phyloP scores from a whole-genome alignment of 1,140 invertebrate genomes.

The Berghia stephanieae region DNA sequence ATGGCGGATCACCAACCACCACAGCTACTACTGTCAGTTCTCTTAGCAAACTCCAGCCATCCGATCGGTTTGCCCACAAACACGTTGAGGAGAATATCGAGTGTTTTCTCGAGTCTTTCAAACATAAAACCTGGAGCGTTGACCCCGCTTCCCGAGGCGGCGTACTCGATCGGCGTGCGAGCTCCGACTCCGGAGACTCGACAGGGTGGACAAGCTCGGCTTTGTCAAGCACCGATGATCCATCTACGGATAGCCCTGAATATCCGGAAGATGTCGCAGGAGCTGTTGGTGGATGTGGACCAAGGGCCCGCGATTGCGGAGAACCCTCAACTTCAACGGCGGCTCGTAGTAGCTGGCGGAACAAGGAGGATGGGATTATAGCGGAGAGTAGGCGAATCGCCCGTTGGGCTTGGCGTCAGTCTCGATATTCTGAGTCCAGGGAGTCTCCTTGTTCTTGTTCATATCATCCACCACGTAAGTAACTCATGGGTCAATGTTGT shows the following conservation, averaged over 20 bases:
- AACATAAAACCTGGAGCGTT: slow-evolving; percentile 41
- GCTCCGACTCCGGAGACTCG: slow-evolving; percentile 42
- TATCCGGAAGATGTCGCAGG: neutral
- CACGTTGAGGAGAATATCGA: slow-evolving; percentile 50
- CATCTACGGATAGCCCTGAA: slow-evolving; percentile 47
- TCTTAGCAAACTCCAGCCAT: too few relatives aligned
- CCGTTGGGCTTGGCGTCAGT: slow-evolving; percentile 36
- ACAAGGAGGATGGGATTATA: slow-evolving; percentile 37
- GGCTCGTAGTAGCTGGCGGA: too few relatives aligned
- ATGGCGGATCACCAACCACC: too few relatives aligned
- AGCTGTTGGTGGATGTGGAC: slow-evolving; percentile 15
- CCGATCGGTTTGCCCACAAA: slow-evolving; percentile 37
- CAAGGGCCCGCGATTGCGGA: too few relatives aligned
- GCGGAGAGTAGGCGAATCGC: slow-evolving; percentile 42
- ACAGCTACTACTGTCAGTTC: neutral
- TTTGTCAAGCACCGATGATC: slow-evolving; percentile 37
- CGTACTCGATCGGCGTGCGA: slow-evolving; percentile 39
- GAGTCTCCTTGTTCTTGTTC: slow-evolving; percentile 27
- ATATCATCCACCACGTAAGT: slow-evolving; percentile 26
- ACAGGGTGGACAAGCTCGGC: slow-evolving; percentile 41
- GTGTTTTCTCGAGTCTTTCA: slow-evolving; percentile 52
- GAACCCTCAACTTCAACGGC: too few relatives aligned
- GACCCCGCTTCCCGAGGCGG: slow-evolving; percentile 29
- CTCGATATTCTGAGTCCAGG: slow-evolving; percentile 17
- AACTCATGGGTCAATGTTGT: too few relatives aligned